Conservation (phyloP, 2,888 invertebrate genomes). For the Allolobophora icterica region DNA sequence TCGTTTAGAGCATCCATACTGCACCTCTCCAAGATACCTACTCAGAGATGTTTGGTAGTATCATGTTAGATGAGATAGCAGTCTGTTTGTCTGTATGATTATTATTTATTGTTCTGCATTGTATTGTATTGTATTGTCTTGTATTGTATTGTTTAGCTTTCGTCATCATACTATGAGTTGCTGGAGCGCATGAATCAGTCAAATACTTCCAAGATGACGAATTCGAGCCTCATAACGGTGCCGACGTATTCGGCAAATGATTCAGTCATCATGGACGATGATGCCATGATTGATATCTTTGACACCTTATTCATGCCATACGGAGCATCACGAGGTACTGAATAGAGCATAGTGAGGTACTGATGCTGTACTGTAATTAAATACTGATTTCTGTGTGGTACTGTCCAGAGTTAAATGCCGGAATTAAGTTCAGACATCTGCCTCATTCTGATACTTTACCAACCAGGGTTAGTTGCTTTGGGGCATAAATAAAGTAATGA, state of each 20-base stretch:
- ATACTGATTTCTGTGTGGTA: background rate
- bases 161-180: background rate
- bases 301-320: background rate
- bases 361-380: background rate
- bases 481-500: too few species aligned
- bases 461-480: too few species aligned
- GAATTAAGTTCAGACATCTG: too few species aligned
- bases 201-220: background rate
- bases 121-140: background rate
- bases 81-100: too few species aligned
- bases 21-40: too few species aligned
- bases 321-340: constrained; percentile 4
- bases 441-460: too few species aligned
- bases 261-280: background rate
- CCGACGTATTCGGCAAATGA: background rate
- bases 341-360: background rate
- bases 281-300: background rate
- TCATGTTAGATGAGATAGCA: too few species aligned
- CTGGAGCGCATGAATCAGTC: background rate
- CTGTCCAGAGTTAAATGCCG: too few species aligned
- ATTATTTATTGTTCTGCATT: too few species aligned
- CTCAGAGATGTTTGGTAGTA: too few species aligned
- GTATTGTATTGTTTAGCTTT: background rate
- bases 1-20: too few species aligned
- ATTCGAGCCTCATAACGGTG: constrained; percentile 2